These are phyloP conservation scores for Ceratina japonica DNA, from an alignment of 1,140 invertebrate genomes.

Conservation along the genomic window DNA sequence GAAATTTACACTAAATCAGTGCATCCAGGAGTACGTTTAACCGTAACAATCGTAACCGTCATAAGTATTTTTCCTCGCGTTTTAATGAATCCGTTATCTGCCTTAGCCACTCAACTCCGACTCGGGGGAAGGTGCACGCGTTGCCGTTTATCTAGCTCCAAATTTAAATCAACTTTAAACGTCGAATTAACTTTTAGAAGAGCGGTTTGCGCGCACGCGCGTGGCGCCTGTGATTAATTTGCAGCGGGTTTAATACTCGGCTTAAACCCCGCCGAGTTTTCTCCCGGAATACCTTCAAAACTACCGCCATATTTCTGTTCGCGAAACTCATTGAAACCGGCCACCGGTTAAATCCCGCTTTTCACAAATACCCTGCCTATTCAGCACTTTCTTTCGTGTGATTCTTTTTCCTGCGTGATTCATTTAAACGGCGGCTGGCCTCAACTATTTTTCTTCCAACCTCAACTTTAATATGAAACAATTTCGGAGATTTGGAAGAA, in stretches of 20 bases:
- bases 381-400: neutral
- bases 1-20: neutral
- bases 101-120: neutral
- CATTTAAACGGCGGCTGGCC: neutral
- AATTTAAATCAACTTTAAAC: conserved; percentile 40
- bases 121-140: neutral
- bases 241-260: conserved; percentile 21
- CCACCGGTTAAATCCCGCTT: conserved; percentile 37
- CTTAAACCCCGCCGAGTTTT: conserved; percentile 1
- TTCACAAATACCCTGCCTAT: conserved; percentile 18
- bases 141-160: conserved; percentile 4
- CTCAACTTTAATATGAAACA: conserved; percentile 2
- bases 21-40: neutral
- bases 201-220: neutral
- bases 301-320: neutral
- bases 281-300: neutral
- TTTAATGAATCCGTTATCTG: conserved; percentile 28
- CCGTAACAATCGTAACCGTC: neutral
- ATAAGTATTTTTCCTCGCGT: neutral
- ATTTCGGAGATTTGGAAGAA: neutral
- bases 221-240: conserved; percentile 18
- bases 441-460: neutral
- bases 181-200: neutral
- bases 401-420: conserved; percentile 20
- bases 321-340: neutral